Evolutionary conservation across 53 echinoderm and acorn worm species (phyloP), one percentile per base, ranked within the genome.

Genomic region (Echinarachnius parma): DNA sequence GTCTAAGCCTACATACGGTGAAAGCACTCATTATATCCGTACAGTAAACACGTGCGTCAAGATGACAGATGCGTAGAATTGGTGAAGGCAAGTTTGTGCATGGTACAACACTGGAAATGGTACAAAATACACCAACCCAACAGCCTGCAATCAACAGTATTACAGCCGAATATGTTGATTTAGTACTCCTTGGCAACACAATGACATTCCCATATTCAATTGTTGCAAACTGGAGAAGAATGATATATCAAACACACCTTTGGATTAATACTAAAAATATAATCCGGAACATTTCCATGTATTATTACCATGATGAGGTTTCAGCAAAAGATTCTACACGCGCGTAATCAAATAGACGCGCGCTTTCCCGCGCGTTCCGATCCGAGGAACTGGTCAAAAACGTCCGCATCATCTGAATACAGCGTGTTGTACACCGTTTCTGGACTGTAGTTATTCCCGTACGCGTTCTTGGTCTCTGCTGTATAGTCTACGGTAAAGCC

Each of bases 61-160:
- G 25, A 69, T 34, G 54, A 36, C 25, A 34, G 18, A 69, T 53
- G 54, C 70, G 53, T 53, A 53, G 34, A 69, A 53, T 53, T 33
- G 34, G 53, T 35, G 33, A 69, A 69, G 70, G 70, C 70, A 69
- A 69, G 70, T 69, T 69, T 69, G 70, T 69, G 70, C 70, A 69
- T 53, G 70, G 66, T 39, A 35, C 34, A 49, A 8, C 9, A 19
- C 31, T 69, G 70, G 70, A 69, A 69, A 69, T 69, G 70, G 52
- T 57, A 52, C 66, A 66, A 66, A 66, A 69, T 21, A 69, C 23
- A n/a, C n/a, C n/a, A n/a, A n/a, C n/a, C n/a, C n/a, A n/a, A n/a
- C n/a, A n/a, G n/a, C n/a, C n/a, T n/a, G n/a, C n/a, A n/a, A n/a
- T n/a, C n/a, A n/a, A n/a, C n/a, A n/a, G n/a, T n/a, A n/a, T n/a